Evolutionary conservation across 2,888 invertebrate species (phyloP).

Genomic region (Steinernema carpocapsae): DNA sequence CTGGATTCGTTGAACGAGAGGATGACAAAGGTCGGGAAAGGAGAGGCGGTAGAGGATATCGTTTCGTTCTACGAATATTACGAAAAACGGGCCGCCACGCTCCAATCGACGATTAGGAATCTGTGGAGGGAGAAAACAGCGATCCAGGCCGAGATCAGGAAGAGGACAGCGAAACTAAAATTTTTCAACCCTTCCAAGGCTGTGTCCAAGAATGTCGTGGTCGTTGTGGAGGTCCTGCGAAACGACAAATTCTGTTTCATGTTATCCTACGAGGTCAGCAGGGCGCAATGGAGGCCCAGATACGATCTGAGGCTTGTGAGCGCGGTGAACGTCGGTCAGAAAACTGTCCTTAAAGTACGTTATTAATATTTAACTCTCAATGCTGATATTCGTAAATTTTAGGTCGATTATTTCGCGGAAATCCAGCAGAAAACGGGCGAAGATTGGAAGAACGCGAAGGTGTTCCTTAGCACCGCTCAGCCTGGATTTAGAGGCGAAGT

Average conservation of each 20-base stretch:
- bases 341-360: constrained; percentile 40
- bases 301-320: constrained; percentile 62
- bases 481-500: constrained; percentile 57
- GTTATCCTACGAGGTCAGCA: constrained; percentile 50
- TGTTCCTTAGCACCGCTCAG: constrained; percentile 57
- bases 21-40: neutral
- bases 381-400: neutral
- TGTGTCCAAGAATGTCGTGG: neutral
- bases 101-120: too few species aligned
- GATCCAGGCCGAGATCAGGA: too few species aligned
- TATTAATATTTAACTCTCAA: too few species aligned
- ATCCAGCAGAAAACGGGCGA: constrained; percentile 70
- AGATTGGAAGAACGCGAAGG: constrained; percentile 67
- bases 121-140: too few species aligned
- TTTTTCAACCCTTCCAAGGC: too few species aligned
- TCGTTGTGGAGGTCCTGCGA: neutral
- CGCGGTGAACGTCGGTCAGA: constrained; percentile 38
- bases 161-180: too few species aligned
- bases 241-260: constrained; percentile 34
- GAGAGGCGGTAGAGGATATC: neutral
- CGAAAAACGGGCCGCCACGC: too few species aligned
- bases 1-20: neutral
- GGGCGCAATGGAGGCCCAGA: constrained; percentile 60
- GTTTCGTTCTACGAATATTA: too few species aligned
- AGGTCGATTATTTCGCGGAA: constrained; percentile 67